phyloP scores from a whole-genome alignment of 2,113 vertebrate species.

The Psammodynastes pulverulentus region DNA sequence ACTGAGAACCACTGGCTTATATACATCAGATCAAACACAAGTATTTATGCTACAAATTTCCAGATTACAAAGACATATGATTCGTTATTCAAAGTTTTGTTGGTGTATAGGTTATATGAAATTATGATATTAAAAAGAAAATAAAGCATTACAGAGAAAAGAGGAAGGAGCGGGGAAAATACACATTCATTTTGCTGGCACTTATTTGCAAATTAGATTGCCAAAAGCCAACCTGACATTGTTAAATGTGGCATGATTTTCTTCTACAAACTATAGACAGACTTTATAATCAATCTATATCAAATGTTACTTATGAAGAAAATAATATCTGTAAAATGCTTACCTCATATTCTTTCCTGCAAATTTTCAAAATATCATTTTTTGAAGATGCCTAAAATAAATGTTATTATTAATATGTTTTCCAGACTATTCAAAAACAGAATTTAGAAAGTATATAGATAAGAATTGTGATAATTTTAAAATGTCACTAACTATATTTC shows the following conservation, averaged over 20 bases:
- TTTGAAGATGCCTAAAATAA: conserved; percentile 87
- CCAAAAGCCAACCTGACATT: not conserved
- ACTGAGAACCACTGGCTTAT: not conserved
- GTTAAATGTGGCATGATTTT: not conserved
- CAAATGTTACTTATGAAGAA: not conserved
- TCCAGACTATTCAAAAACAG: conserved; percentile 26
- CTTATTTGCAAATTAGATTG: not conserved
- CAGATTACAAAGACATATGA: not conserved
- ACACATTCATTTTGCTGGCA: not conserved
- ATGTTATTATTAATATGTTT: conserved; percentile 47
- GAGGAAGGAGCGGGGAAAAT: not conserved
- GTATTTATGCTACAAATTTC: not conserved
- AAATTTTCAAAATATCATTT: conserved; percentile 90
- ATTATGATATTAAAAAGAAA: not conserved
- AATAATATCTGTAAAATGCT: conserved; percentile 45
- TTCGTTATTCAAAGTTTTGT: not conserved
- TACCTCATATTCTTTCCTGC: conserved; percentile 97
- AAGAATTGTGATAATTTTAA: not conserved
- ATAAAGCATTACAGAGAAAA: not conserved
- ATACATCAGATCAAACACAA: not conserved
- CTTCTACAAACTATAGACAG: not conserved
- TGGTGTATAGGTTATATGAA: not conserved
- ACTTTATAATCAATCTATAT: not conserved
- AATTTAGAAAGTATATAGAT: not conserved
- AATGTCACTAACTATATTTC: not conserved